Evolutionary conservation across 1,140 invertebrate species (phyloP).

Genomic region (Araneus ventricosus): DNA sequence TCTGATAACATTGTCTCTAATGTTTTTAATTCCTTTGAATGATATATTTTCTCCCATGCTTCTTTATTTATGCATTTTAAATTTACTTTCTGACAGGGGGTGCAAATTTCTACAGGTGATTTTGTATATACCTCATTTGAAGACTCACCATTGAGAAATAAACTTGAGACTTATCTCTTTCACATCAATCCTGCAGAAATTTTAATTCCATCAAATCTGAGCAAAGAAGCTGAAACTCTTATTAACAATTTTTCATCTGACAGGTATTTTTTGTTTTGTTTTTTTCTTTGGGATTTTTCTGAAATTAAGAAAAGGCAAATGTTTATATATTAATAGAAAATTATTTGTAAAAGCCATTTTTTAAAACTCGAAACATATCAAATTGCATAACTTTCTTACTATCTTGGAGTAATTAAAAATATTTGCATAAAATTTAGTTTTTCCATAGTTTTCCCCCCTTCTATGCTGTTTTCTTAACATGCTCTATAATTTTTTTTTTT

Average conservation of each 20-base stretch:
- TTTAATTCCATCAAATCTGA: conserved; percentile 42
- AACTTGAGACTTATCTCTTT: conserved; percentile 62
- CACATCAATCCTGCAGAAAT: conserved; percentile 56
- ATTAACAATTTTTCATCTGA: conserved; percentile 24
- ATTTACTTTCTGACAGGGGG: conserved; percentile 28
- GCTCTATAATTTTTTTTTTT: no score
- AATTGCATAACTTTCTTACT: no score
- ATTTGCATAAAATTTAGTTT: no score
- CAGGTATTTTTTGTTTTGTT: conserved; percentile 34
- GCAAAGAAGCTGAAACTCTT: conserved; percentile 60
- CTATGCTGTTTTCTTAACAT: no score
- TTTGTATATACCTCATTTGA: conserved; percentile 57
- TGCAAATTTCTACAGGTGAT: conserved; percentile 44
- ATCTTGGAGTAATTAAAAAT: no score
- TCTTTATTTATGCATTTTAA: neutral
- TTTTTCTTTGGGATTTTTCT: neutral
- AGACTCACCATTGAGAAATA: conserved; percentile 37
- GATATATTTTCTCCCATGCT: neutral
- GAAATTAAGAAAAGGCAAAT: no score
- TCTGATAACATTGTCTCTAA: neutral
- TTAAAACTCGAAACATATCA: no score
- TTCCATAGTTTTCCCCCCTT: no score
- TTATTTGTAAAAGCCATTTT: no score
- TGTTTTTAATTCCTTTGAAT: neutral
- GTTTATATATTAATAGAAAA: no score